Base-by-base conservation (phyloP, 2,888 invertebrate species). In the Acleris laterana region DNA sequence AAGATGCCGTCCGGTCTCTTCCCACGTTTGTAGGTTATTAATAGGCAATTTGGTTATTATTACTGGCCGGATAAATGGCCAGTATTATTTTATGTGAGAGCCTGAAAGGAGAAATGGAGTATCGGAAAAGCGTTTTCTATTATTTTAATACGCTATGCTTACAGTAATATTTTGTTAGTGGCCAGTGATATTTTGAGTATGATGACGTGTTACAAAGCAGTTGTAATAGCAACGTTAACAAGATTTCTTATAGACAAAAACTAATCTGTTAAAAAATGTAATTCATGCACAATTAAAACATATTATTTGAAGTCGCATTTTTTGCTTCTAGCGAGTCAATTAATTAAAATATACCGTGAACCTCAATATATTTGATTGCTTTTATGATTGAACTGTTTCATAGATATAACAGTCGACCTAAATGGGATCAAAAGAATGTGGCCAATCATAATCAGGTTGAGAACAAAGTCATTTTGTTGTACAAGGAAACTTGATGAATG, bases 381-480 rank as follows among this genome's bases (percentile, higher is more conserved):
- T 46, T 46, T 46, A 44, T n/a, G 2, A 16, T 46, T 46, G 7
- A 46, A 46, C 17, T 46, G 16, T 46, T 49, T 2, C 5, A 49
- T 17, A 4, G n/a, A 19, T 49, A n/a, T 64, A 61, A 66, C 28
- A 57, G 66, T 42, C 22, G 61, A 17, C 66, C 66, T 46, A 46
- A 25, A 51, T 61, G 44, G 13, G 22, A 61, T 60, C n/a, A 51
- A 65, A 66, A 62, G 57, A 62, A 49, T 32, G 16, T 46, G 7
- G 56, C 52, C 60, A 20, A 61, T 56, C 50, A 65, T 56, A 61
- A 62, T 56, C 51, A 48, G 44, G 56, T 20, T 63, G 57, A 62
- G 57, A 61, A 66, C 56, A 51, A 66, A 51, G 44, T 57, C 46
- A 52, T 46, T 32, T 38, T 25, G 16, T 51, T 42, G 61, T 50